phyloP scores from a whole-genome alignment of 2,888 invertebrate genomes.

The Cyclophora punctaria region DNA sequence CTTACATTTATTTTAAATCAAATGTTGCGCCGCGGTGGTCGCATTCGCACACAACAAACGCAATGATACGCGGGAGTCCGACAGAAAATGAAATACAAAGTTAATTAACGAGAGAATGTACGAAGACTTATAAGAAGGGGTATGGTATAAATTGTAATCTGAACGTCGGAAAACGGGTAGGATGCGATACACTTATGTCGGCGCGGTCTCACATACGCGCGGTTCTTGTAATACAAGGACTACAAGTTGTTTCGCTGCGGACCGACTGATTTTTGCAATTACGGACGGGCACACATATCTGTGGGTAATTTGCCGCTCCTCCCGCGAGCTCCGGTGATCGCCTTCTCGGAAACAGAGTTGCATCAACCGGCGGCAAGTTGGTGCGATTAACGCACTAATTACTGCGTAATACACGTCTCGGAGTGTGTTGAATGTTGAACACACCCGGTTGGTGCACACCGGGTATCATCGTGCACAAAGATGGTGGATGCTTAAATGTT shows the following conservation, averaged over 20 bases:
- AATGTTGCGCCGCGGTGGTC: no score
- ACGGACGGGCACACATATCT: slow-evolving; percentile 69
- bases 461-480: no score
- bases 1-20: no score
- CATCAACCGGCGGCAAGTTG: slow-evolving; percentile 51
- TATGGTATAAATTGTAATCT: slow-evolving; percentile 2
- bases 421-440: background rate
- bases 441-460: no score
- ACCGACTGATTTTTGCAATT: slow-evolving; percentile 69
- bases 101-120: background rate
- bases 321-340: slow-evolving; percentile 56
- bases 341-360: slow-evolving; percentile 64
- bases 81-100: no score
- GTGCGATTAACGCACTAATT: slow-evolving; percentile 68
- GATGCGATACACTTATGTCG: slow-evolving; percentile 11
- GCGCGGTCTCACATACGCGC: slow-evolving; percentile 24
- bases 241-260: slow-evolving; percentile 29
- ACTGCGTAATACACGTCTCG: slow-evolving; percentile 19
- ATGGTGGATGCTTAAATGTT: no score
- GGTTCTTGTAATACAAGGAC: slow-evolving; percentile 39
- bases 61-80: no score
- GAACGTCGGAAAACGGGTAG: slow-evolving; percentile 10
- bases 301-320: slow-evolving; percentile 67
- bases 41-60: no score
- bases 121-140: background rate